A percentile compares a stretch with the other conserved stretches of the same genome.
phyloP scores from a whole-genome alignment of 2,888 invertebrate genomes.

The Agriopis marginaria region DNA sequence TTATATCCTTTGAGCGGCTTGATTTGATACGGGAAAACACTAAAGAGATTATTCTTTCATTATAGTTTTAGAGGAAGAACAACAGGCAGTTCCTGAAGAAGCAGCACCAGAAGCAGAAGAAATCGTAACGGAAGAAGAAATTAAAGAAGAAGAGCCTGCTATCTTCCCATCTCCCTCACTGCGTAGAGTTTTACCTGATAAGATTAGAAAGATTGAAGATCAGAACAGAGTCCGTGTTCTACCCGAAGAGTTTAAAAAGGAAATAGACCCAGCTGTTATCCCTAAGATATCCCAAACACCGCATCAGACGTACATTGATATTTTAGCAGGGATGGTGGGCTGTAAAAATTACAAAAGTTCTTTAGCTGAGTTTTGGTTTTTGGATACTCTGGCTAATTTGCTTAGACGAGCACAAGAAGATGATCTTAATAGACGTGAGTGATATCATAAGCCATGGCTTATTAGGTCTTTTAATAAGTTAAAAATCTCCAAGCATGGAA shows the following conservation, averaged over 20 bases:
- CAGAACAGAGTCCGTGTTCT: conserved; percentile 72
- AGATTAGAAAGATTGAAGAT: conserved; percentile 61
- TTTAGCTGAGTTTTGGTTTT: conserved; percentile 82
- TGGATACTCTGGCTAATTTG: conserved; percentile 80
- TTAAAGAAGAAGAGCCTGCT: conserved; percentile 49
- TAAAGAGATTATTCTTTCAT: not conserved
- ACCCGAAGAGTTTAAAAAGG: conserved; percentile 65
- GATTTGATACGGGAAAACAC: too few relatives aligned
- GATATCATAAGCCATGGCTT: not conserved
- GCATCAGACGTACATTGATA: conserved; percentile 72
- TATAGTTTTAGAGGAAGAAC: conserved; percentile 14
- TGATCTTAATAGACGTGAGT: conserved; percentile 65
- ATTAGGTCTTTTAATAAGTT: too few relatives aligned
- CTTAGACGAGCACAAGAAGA: conserved; percentile 76
- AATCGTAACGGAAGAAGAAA: conserved; percentile 48
- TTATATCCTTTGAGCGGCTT: too few relatives aligned
- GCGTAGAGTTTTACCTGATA: conserved; percentile 66
- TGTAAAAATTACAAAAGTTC: conserved; percentile 72
- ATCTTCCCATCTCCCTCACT: conserved; percentile 74
- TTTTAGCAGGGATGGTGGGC: conserved; percentile 70
- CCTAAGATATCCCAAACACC: conserved; percentile 69
- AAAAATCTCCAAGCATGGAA: too few relatives aligned
- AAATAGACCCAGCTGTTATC: conserved; percentile 66
- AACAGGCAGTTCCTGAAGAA: conserved; percentile 2
- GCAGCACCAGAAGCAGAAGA: conserved; percentile 17